These are phyloP conservation scores for Spodoptera littoralis DNA, from an alignment of 2,888 invertebrate genomes.

Conservation along the genomic window DNA sequence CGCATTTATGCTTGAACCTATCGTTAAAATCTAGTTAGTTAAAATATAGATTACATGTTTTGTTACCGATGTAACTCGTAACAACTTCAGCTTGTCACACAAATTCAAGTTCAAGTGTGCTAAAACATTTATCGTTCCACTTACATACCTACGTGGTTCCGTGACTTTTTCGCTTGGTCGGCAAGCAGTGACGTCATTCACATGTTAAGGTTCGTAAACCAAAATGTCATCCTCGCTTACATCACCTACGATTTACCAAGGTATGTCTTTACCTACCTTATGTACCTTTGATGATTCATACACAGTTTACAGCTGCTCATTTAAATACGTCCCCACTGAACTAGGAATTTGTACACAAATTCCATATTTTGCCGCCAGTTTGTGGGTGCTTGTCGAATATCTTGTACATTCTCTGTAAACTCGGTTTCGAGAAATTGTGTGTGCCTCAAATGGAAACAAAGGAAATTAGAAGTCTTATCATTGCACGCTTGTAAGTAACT, in stretches of 20 bases:
- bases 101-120: slow-evolving; percentile 41
- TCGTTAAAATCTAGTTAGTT: slow-evolving; percentile 1
- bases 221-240: slow-evolving; percentile 50
- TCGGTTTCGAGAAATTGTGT: slow-evolving; percentile 2
- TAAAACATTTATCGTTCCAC: slow-evolving; percentile 28
- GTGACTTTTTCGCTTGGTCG: slow-evolving; percentile 17
- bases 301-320: slow-evolving; percentile 28
- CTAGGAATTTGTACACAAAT: not conserved
- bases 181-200: slow-evolving; percentile 39
- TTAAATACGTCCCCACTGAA: slow-evolving; percentile 19
- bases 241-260: slow-evolving; percentile 38
- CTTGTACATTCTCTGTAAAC: not conserved
- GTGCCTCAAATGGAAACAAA: slow-evolving; percentile 15
- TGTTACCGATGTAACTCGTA: too few species aligned
- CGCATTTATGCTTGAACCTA: not conserved
- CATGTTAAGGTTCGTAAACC: slow-evolving; percentile 26
- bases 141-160: slow-evolving; percentile 15
- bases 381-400: not conserved
- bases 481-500: slow-evolving; percentile 4
- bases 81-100: slow-evolving; percentile 1
- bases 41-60: not conserved
- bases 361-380: slow-evolving; percentile 6
- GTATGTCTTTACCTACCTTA: slow-evolving; percentile 14
- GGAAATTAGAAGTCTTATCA: slow-evolving; percentile 20
- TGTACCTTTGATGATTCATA: slow-evolving; percentile 45